Evolutionary conservation across 2,113 vertebrate genomes (phyloP).

Genomic region (Anoura caudifer): DNA sequence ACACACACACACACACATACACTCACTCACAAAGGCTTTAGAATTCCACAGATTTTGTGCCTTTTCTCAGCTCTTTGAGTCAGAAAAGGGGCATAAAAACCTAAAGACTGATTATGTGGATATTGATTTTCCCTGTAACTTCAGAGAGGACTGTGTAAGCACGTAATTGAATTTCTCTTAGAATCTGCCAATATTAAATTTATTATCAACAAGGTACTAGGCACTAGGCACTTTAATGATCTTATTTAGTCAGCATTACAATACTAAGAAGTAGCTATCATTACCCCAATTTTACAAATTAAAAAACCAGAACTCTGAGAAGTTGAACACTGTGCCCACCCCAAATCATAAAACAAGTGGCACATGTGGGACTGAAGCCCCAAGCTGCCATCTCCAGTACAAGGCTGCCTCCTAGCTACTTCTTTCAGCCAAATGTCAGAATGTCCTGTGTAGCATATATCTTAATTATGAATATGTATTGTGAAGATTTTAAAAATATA

Average conservation of each 20-base stretch:
- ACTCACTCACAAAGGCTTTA: not conserved
- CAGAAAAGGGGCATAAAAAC: not conserved
- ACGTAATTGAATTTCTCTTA: not conserved
- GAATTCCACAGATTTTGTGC: not conserved
- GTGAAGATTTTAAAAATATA: not conserved
- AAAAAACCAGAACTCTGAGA: not conserved
- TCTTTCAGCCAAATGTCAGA: not conserved
- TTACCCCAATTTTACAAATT: not conserved
- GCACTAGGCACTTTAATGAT: not conserved
- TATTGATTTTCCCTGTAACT: not conserved
- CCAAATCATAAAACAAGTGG: not conserved
- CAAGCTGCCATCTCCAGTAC: not conserved
- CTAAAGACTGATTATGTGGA: not conserved
- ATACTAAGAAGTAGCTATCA: not conserved
- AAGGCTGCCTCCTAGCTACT: slow-evolving; percentile 30
- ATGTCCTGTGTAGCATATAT: not conserved
- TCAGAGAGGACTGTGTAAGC: not conserved
- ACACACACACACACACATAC: not conserved
- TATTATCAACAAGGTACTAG: not conserved
- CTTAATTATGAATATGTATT: not conserved
- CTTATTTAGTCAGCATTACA: not conserved
- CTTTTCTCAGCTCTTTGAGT: not conserved
- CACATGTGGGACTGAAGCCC: not conserved
- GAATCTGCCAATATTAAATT: not conserved
- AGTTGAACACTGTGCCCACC: not conserved